A percentile compares a stretch with the other conserved stretches of the same genome.
Conservation (phyloP, 1,140 invertebrate genomes). For the Oryctes rhinoceros region DNA sequence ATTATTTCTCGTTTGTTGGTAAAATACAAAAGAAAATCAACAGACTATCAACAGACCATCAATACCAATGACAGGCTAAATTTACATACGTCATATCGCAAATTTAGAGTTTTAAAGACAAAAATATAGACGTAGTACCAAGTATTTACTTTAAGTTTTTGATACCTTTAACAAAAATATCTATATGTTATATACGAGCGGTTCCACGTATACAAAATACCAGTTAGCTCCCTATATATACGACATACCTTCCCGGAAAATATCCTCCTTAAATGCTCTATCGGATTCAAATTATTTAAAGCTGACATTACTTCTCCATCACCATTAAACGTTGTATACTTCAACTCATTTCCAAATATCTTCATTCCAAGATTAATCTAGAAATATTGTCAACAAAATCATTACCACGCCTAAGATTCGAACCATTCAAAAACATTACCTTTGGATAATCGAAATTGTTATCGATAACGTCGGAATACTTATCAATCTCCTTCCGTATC, state of each 20-base stretch:
- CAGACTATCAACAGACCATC: no score
- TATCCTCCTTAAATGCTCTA: conserved; percentile 73
- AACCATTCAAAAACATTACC: conserved; percentile 51
- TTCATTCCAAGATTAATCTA: conserved; percentile 67
- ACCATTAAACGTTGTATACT: conserved; percentile 73
- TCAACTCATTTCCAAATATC: conserved; percentile 82
- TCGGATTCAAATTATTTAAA: conserved; percentile 71
- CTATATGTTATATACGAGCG: no score
- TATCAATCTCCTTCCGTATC: conserved; percentile 66
- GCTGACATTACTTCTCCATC: conserved; percentile 71
- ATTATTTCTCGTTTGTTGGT: no score
- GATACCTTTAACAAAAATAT: no score
- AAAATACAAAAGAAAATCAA: no score
- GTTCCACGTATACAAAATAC: neutral
- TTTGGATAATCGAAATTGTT: conserved; percentile 68
- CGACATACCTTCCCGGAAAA: conserved; percentile 73
- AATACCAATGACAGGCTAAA: no score
- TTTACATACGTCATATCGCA: no score
- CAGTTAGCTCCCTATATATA: neutral
- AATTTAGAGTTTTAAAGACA: no score
- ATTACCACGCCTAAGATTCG: neutral
- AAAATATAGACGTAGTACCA: no score
- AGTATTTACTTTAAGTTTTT: no score
- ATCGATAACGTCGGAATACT: conserved; percentile 69
- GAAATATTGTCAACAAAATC: conserved; percentile 20